These are phyloP conservation scores for Heliothis subflexa DNA, from an alignment of 1,140 invertebrate species.

Conservation along the genomic window DNA sequence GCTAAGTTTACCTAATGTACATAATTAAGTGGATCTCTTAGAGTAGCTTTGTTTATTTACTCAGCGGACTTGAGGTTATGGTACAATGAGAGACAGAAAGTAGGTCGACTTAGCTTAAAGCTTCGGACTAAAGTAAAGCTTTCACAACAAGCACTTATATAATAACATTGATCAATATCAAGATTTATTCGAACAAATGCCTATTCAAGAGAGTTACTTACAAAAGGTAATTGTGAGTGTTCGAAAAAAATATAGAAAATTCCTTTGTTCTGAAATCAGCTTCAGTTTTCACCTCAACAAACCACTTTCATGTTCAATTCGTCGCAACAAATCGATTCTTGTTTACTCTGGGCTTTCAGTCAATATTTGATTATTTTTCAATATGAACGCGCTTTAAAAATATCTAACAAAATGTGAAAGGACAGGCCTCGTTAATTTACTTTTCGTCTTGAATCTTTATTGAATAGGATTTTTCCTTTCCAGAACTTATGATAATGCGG, in stretches of 20 bases:
- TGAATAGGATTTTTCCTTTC: not conserved
- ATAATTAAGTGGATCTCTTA: constrained; percentile 39
- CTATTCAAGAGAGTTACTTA: too few species aligned
- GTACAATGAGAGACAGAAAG: constrained; percentile 1
- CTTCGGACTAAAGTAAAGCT: too few species aligned
- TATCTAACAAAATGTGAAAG: constrained; percentile 5
- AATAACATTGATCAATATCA: too few species aligned
- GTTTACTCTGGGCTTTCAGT: constrained; percentile 13
- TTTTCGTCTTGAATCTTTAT: not conserved
- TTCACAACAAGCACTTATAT: too few species aligned
- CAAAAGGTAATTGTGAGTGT: not conserved
- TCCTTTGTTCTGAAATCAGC: constrained; percentile 1
- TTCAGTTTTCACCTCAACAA: not conserved
- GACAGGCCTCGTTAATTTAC: not conserved
- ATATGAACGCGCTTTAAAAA: constrained; percentile 12
- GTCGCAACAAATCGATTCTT: constrained; percentile 17
- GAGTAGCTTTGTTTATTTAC: constrained; percentile 33
- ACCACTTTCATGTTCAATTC: constrained; percentile 5
- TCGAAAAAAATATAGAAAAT: not conserved
- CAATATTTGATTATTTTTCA: constrained; percentile 25
- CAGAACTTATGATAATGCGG: too few species aligned
- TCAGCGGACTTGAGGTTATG: constrained; percentile 5
- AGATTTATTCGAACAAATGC: too few species aligned
- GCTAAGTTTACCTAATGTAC: constrained; percentile 35
- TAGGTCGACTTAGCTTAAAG: not conserved